Evolutionary conservation across 37 sponge, comb jelly and placozoan genomes (phyloP).

Genomic region (Ephydatia muelleri): DNA sequence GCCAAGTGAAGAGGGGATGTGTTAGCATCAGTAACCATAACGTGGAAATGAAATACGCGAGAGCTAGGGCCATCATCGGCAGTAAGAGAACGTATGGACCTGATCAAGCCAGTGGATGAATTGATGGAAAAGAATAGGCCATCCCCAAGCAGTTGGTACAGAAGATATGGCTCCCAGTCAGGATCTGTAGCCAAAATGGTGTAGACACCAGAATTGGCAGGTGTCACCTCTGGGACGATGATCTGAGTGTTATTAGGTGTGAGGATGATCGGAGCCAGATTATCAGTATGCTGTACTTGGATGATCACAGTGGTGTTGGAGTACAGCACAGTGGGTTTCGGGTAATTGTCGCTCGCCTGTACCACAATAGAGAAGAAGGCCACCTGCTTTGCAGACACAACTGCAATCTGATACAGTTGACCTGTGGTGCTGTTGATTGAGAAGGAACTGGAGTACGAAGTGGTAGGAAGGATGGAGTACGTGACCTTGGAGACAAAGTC

Average conservation of each 20-base stretch:
- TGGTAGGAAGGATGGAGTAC: constrained; percentile 4
- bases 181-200: constrained; percentile 35
- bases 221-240: constrained; percentile 23
- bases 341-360: constrained; percentile 43
- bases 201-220: neutral
- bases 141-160: constrained; percentile 2
- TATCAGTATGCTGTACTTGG: constrained; percentile 69
- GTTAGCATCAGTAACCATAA: constrained; percentile 54
- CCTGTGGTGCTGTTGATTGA: constrained; percentile 36
- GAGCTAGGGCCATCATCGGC: constrained; percentile 41
- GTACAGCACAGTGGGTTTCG: neutral
- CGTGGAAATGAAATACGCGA: constrained; percentile 7
- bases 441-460: constrained; percentile 17
- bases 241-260: neutral
- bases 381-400: constrained; percentile 44
- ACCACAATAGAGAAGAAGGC: constrained; percentile 18
- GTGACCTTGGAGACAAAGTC: constrained; percentile 38
- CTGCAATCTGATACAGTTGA: constrained; percentile 17
- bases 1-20: constrained; percentile 17
- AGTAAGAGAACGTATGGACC: constrained; percentile 19
- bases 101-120: constrained; percentile 42
- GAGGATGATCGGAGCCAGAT: constrained; percentile 61
- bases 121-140: constrained; percentile 24
- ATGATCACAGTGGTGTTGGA: constrained; percentile 24
- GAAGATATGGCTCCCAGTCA: constrained; percentile 12